Base-by-base conservation (phyloP, 1,140 invertebrate genomes). In the Penaeus vannamei region DNA sequence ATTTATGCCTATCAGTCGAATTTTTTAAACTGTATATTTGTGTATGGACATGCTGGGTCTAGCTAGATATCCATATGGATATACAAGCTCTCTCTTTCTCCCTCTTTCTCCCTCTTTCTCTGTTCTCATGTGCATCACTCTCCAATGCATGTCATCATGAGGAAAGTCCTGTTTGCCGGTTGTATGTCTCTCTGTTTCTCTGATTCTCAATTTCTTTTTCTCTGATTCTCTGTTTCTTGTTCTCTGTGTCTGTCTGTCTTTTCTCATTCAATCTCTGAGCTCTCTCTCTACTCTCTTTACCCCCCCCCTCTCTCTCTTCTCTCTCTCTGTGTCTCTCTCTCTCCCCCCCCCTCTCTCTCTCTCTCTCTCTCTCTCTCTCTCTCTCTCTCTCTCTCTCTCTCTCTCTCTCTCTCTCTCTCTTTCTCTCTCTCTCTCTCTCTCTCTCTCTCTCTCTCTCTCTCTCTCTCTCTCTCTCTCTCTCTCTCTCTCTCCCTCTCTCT, bases 381-480 rank as follows among this genome's bases (percentile, higher is more conserved):
- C 61, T 69, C 64, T 59, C 84, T 42, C 64, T 72, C 84, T 42
- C 64, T 72, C 84, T 85, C 84, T 72, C 36, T 72, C 84, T 85
- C 84, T 42, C 64, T 42, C 64, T 85, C 84, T 32, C 26, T 69
- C 84, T 59, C 23, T 42, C 72, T 77, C 29, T 69, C 66, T 60
- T 46, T 22, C 17, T 19, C n/a, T 77, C 66, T 53, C 66, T 69
- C 66, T 69, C 84, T 53, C 84, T 66, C 42, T 72, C 66, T 72
- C 66, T 69, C 84, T 85, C 66, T 85, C 66, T 42, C 84, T 85
- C 66, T 72, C 66, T 72, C 66, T 72, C 62, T 85, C 84, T 85
- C 84, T 76, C 66, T 59, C 62, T 85, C 66, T 76, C 66, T 59
- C 53, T 42, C 64, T 26, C 53, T 26, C 61, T 69, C 64, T 17